phyloP scores from a whole-genome alignment of 2,797 vertebrate species.

The Pseudochaenichthys georgianus region DNA sequence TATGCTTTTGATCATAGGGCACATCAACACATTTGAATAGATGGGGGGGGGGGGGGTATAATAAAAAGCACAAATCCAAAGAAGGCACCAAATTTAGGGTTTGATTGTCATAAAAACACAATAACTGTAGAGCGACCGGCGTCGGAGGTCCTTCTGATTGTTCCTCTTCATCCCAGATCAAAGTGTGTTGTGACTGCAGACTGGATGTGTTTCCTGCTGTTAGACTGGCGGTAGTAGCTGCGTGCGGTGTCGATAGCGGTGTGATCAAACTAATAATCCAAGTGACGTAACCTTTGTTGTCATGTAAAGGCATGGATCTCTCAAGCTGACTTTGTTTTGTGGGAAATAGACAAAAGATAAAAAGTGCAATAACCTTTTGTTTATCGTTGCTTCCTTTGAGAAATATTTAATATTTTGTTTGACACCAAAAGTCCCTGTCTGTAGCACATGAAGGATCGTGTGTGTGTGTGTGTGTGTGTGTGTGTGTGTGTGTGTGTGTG shows the following conservation, averaged over 20 bases:
- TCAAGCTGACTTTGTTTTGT: conserved; percentile 74
- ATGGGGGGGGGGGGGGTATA: conserved; percentile 62
- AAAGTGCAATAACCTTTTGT: conserved; percentile 88
- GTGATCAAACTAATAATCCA: conserved; percentile 80
- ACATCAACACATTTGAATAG: conserved; percentile 57
- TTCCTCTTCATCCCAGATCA: conserved; percentile 63
- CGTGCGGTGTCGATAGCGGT: conserved; percentile 83
- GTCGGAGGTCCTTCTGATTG: conserved; percentile 67
- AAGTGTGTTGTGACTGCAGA: conserved; percentile 70
- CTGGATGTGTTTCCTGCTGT: conserved; percentile 68
- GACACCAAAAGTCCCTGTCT: conserved; percentile 79
- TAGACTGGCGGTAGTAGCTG: conserved; percentile 79
- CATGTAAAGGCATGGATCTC: conserved; percentile 80
- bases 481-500: conserved; percentile 60
- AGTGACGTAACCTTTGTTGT: conserved; percentile 82
- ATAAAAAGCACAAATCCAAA: conserved; percentile 87
- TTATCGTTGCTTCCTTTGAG: conserved; percentile 82
- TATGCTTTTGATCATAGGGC: conserved; percentile 19
- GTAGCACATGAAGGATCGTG: conserved; percentile 74
- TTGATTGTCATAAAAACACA: conserved; percentile 75
- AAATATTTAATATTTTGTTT: conserved; percentile 73
- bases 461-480: conserved; percentile 41
- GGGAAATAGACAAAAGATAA: conserved; percentile 79
- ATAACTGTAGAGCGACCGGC: conserved; percentile 75
- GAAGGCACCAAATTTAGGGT: conserved; percentile 76